Conservation (phyloP, 2,113 vertebrate genomes). For the Paradoxurus hermaphroditus region DNA sequence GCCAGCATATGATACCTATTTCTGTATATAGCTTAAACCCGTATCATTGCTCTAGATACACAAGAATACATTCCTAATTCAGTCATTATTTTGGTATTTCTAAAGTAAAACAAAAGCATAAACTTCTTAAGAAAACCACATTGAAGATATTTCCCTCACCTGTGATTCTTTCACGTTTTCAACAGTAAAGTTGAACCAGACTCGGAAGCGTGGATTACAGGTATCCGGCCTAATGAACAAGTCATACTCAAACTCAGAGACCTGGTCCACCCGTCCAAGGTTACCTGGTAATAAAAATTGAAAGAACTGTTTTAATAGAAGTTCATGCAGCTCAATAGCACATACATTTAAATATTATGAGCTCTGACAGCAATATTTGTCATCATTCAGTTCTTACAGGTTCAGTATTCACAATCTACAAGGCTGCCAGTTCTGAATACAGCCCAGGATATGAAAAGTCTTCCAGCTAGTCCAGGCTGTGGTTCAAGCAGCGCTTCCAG, state of each 20-base stretch:
- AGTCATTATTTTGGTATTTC: background rate
- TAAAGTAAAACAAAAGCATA: conserved; percentile 20
- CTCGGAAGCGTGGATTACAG: conserved; percentile 97
- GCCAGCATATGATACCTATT: background rate
- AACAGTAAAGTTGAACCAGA: conserved; percentile 99
- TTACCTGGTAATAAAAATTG: conserved; percentile 86
- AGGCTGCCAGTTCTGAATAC: background rate
- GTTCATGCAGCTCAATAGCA: background rate
- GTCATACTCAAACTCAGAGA: conserved; percentile 98
- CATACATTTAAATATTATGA: background rate
- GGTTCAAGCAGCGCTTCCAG: background rate
- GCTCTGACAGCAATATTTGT: background rate
- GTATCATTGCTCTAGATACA: background rate
- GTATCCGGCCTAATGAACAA: conserved; percentile 98
- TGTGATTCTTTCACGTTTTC: conserved; percentile 96
- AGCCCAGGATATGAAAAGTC: background rate
- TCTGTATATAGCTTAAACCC: background rate
- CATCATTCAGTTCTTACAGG: background rate
- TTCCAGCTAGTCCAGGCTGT: background rate
- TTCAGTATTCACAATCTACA: background rate
- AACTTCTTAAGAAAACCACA: conserved; percentile 26
- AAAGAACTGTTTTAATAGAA: conserved; percentile 26
- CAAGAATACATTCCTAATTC: background rate
- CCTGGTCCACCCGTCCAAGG: conserved; percentile 94
- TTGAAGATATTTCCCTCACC: conserved; percentile 79